A percentile compares a stretch with the other conserved stretches of the same genome.
These are phyloP conservation scores for Anarsia innoxiella DNA, from an alignment of 2,888 invertebrate species.

Conservation along the genomic window DNA sequence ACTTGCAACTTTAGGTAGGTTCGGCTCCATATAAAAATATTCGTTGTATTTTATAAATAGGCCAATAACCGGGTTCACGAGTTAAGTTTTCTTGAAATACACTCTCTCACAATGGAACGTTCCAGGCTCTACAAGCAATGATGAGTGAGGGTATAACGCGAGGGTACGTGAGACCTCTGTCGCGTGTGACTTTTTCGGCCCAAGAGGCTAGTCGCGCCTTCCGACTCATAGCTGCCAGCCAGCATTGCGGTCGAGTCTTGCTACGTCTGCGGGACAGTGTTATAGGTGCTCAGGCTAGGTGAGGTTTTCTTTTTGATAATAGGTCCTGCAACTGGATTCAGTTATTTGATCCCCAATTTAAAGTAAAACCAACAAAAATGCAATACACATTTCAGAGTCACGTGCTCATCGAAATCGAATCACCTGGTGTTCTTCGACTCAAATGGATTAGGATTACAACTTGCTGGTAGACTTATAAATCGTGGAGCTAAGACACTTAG, in stretches of 20 bases:
- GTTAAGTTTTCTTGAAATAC: too few relatives aligned
- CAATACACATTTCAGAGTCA: too few relatives aligned
- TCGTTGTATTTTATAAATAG: too few relatives aligned
- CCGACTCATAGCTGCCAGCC: conserved; percentile 35
- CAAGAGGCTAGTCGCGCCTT: conserved; percentile 35
- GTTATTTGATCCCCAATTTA: too few relatives aligned
- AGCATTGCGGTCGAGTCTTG: conserved; percentile 45
- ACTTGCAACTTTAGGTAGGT: too few relatives aligned
- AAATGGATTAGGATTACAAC: background rate
- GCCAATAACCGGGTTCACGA: too few relatives aligned
- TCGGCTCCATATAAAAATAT: too few relatives aligned
- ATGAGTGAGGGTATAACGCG: conserved; percentile 39
- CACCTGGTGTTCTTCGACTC: background rate
- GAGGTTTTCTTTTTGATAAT: too few relatives aligned
- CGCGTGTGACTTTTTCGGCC: conserved; percentile 34
- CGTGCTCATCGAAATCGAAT: too few relatives aligned
- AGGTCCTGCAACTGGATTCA: too few relatives aligned
- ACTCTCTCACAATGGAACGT: too few relatives aligned
- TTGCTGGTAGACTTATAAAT: background rate
- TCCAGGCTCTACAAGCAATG: conserved; percentile 32
- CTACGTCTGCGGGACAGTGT: conserved; percentile 17
- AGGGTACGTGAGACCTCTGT: conserved; percentile 47
- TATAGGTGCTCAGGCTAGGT: conserved; percentile 3
- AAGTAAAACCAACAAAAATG: too few relatives aligned
- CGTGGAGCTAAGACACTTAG: background rate